These are phyloP conservation scores for Tipula vernalis DNA, from an alignment of 2,888 invertebrate genomes.

Conservation along the genomic window DNA sequence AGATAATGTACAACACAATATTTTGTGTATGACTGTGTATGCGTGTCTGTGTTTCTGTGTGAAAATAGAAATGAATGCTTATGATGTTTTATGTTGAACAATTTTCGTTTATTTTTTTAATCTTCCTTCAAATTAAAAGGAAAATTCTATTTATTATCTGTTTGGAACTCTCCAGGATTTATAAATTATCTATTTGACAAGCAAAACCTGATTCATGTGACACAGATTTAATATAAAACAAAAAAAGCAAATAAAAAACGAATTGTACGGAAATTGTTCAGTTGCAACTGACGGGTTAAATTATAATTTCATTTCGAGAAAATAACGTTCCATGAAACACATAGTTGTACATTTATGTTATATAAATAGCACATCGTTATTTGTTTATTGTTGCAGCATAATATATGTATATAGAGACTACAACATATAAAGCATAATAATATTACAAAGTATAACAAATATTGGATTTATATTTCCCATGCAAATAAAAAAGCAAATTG, in stretches of 20 bases:
- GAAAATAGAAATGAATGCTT: neutral
- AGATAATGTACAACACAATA: neutral
- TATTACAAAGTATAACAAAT: neutral
- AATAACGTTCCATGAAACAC: neutral
- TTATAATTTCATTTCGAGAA: neutral
- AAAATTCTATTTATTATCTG: too few relatives aligned
- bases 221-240: neutral
- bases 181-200: neutral
- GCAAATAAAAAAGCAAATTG: neutral
- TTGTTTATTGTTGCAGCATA: neutral
- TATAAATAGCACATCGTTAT: too few relatives aligned
- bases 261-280: neutral
- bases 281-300: neutral
- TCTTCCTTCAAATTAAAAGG: too few relatives aligned
- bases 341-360: neutral
- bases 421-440: neutral
- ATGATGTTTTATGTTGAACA: neutral
- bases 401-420: neutral
- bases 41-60: neutral
- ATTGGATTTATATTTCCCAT: neutral
- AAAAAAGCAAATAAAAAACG: neutral
- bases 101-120: neutral
- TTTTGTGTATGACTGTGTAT: neutral
- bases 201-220: neutral
- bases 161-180: too few relatives aligned